Base-by-base conservation (phyloP, 1,140 invertebrate species). In the Platorchestia sp. region DNA sequence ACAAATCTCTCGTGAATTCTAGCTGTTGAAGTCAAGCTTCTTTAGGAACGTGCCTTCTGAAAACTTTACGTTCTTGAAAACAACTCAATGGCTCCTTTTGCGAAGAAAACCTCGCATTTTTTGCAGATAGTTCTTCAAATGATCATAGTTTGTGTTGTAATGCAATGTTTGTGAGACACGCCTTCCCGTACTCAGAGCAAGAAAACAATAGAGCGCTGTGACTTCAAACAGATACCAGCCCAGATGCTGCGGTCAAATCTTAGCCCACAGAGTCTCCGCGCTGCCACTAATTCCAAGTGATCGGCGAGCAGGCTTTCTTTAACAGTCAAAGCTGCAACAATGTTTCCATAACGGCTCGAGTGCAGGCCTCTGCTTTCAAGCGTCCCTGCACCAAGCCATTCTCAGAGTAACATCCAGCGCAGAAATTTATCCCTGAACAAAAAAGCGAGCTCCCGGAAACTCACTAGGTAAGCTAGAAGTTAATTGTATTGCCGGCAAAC, bases 401-500 rank as follows among this genome's bases (percentile, higher is more conserved):
- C 42, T 89, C 41, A 27, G 36, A 89, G 87, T 41, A 89, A 89
- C 87, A 89, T 89, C 87, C 87, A 42, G 87, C 87, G 41, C 87
- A 42, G 43, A 89, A 89, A 89, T 89, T 89, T 89, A 89, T 89
- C 43, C 87, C 42, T 42, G 59, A 89, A 41, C 36, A 89, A 89
- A 89, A 89, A 89, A 89, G 87, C 43, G 43, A 89, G 87, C 87
- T 89, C 43, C 41, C 87, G 87, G 41, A 89, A 89, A 89, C 87
- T 89, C 87, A 89, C 41, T 42, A 44, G 87, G 87, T 89, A 89
- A 89, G 87, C 87, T 89, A 89, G 87, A 89, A 89, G 87, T 89
- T 93, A 93, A 93, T 93, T 93, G 91, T 93, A 93, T 93, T 93
- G 45, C 91, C 45, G 91, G 44, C 43, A 93, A 93, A 93, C 91